phyloP scores from a whole-genome alignment of 2,797 vertebrate species.

The Oreortyx pictus region DNA sequence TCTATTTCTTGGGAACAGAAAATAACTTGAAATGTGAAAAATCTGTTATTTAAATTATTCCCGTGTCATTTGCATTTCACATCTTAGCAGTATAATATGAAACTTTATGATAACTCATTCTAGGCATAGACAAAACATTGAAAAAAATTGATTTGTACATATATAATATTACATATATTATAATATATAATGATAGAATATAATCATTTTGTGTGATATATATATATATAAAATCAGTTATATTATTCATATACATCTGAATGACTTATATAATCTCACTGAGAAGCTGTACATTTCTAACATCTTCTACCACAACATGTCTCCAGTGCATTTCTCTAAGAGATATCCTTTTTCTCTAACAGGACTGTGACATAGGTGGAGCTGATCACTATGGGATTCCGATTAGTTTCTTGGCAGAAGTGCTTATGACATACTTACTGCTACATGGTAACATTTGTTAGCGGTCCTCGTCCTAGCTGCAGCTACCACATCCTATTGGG shows the following conservation, averaged over 20 bases:
- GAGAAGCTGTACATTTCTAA: not conserved
- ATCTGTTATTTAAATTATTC: not conserved
- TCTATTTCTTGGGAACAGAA: not conserved
- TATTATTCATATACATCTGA: too few species aligned
- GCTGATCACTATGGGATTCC: not conserved
- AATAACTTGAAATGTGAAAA: not conserved
- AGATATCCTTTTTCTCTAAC: not conserved
- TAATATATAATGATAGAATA: too few species aligned
- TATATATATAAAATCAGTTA: too few species aligned
- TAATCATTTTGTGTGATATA: too few species aligned
- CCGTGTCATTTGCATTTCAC: not conserved
- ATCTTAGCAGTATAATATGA: not conserved
- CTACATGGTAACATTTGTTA: slow-evolving; percentile 6
- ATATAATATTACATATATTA: too few species aligned
- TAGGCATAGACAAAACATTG: not conserved
- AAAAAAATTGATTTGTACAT: not conserved
- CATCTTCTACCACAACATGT: not conserved
- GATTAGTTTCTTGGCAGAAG: not conserved
- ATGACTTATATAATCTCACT: not conserved
- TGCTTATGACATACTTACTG: not conserved
- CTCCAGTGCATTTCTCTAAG: not conserved
- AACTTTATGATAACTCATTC: not conserved
- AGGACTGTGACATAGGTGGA: slow-evolving; percentile 17
- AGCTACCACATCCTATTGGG: not conserved
- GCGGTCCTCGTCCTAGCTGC: not conserved